phyloP scores from a whole-genome alignment of 1,140 invertebrate species.

The Lutraria rhynchaena region DNA sequence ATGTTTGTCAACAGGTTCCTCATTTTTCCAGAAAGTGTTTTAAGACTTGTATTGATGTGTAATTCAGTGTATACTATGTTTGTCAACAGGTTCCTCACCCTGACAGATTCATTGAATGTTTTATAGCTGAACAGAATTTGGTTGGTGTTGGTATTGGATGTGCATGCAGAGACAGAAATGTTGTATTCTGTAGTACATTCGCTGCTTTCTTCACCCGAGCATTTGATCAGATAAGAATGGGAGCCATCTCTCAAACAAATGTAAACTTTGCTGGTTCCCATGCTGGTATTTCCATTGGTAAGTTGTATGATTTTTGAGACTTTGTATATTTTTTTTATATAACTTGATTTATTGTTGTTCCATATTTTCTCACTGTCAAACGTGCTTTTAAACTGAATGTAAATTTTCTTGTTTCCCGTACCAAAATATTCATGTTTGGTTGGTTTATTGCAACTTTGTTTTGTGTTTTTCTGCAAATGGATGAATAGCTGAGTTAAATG shows the following conservation, averaged over 20 bases:
- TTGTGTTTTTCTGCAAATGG: too few species aligned
- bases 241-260: constrained; percentile 98
- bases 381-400: too few species aligned
- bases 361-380: too few species aligned
- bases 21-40: constrained; percentile 87
- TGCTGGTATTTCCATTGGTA: constrained; percentile 93
- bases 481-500: too few species aligned
- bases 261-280: constrained; percentile 98
- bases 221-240: constrained; percentile 99
- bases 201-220: constrained; percentile 98
- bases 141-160: constrained; percentile 97
- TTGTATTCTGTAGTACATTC: constrained; percentile 98
- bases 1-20: too few species aligned
- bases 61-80: too few species aligned
- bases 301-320: constrained; percentile 37
- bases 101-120: constrained; percentile 96
- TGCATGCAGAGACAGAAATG: constrained; percentile 92
- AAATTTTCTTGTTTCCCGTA: too few species aligned
- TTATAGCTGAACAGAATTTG: constrained; percentile 99
- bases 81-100: constrained; percentile 82
- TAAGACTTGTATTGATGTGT: too few species aligned
- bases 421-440: too few species aligned
- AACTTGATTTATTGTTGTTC: too few species aligned
- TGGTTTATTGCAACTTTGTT: too few species aligned
- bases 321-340: too few species aligned